Evolutionary conservation across 2,797 vertebrate genomes (phyloP).

Genomic region (Lateolabrax maculatus): DNA sequence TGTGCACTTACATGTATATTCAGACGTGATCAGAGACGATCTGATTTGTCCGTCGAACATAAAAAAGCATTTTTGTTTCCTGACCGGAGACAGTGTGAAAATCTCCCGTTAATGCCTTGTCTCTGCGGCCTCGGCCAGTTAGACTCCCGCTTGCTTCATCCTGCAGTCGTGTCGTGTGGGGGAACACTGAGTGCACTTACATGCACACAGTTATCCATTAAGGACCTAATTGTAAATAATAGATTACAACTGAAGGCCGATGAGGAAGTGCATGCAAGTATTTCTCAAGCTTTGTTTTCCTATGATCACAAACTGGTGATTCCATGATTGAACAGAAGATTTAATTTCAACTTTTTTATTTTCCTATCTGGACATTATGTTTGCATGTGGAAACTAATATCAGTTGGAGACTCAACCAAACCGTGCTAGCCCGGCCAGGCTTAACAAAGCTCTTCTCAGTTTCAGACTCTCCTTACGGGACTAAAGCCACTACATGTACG

Average conservation of each 20-base stretch:
- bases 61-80: slow-evolving; percentile 72
- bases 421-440: not conserved
- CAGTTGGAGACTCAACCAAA: slow-evolving; percentile 14
- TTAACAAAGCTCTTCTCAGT: not conserved
- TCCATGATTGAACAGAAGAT: not conserved
- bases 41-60: slow-evolving; percentile 38
- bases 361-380: not conserved
- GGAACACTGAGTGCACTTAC: slow-evolving; percentile 43
- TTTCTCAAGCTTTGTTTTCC: slow-evolving; percentile 40
- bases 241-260: slow-evolving; percentile 35
- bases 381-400: not conserved
- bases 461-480: not conserved
- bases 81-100: slow-evolving; percentile 49
- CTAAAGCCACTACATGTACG: not conserved
- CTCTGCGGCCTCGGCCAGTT: slow-evolving; percentile 22
- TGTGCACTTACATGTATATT: slow-evolving; percentile 47
- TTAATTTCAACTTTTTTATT: not conserved
- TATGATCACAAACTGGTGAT: slow-evolving; percentile 5
- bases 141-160: slow-evolving; percentile 20
- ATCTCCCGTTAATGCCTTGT: slow-evolving; percentile 66
- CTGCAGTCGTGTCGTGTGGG: slow-evolving; percentile 36
- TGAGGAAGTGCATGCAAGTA: slow-evolving; percentile 30
- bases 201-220: slow-evolving; percentile 44
- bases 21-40: slow-evolving; percentile 28
- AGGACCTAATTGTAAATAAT: slow-evolving; percentile 55